Percentiles rank a stretch among this genome's conserved stretches.
phyloP scores from a whole-genome alignment of 1,140 invertebrate species.

The Magallana ariakensis region DNA sequence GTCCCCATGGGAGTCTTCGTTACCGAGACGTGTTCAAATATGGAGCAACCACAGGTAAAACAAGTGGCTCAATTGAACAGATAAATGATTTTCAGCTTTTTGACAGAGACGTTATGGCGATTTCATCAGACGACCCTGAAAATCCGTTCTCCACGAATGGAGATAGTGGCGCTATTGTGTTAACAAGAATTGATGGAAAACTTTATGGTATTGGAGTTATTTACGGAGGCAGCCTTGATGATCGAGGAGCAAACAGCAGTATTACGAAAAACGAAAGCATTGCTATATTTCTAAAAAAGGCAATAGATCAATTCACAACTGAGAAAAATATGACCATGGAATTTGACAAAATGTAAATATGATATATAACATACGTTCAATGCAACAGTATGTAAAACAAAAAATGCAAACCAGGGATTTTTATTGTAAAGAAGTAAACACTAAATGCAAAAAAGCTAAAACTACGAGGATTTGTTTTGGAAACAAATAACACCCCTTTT shows the following conservation, averaged over 20 bases:
- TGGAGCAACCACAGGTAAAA: conserved; percentile 7
- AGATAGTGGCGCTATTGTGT: not conserved
- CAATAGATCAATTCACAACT: not conserved
- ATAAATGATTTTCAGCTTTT: conserved; percentile 8
- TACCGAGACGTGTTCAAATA: not conserved
- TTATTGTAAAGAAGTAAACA: too few species aligned
- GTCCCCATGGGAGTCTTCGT: not conserved
- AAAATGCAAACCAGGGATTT: too few species aligned
- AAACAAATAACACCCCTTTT: too few species aligned
- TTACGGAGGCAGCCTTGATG: not conserved
- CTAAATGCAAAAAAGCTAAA: too few species aligned
- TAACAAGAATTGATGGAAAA: not conserved
- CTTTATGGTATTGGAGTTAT: not conserved
- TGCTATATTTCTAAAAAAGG: not conserved
- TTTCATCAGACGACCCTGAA: not conserved
- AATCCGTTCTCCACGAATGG: not conserved
- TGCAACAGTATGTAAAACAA: too few species aligned
- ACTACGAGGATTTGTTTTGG: too few species aligned
- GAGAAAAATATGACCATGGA: not conserved
- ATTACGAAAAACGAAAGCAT: not conserved
- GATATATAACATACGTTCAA: too few species aligned
- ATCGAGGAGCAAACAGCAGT: not conserved
- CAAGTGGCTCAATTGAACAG: not conserved
- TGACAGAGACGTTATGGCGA: not conserved
- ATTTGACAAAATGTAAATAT: not conserved